Evolutionary conservation across 2,888 invertebrate species (phyloP).

Genomic region (Stenoptilia bipunctidactyla): DNA sequence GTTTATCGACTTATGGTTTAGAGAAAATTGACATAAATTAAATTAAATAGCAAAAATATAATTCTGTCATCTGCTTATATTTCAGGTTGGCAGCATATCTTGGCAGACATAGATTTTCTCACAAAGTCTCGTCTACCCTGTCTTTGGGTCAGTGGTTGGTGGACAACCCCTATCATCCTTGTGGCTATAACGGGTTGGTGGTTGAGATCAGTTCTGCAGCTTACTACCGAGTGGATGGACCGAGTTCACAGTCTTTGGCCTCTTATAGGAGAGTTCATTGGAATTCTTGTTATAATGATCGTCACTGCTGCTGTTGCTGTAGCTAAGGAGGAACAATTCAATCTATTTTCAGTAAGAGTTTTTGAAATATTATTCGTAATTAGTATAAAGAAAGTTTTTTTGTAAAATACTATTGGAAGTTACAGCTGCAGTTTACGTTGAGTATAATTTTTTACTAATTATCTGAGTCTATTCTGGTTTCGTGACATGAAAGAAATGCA

Average conservation of each 20-base stretch:
- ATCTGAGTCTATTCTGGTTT: no score
- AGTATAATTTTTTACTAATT: no score
- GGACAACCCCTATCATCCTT: constrained; percentile 39
- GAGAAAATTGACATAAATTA: no score
- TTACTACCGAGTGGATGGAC: constrained; percentile 22
- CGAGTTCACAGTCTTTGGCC: constrained; percentile 42
- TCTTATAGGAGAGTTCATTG: constrained; percentile 36
- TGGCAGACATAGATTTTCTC: constrained; percentile 52
- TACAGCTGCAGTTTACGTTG: no score
- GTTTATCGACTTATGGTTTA: no score
- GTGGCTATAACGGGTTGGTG: constrained; percentile 54
- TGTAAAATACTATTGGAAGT: no score
- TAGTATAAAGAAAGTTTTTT: no score
- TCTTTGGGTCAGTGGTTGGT: constrained; percentile 49
- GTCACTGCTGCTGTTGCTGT: constrained; percentile 50
- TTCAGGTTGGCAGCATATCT: constrained; percentile 51
- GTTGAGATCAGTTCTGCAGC: constrained; percentile 37
- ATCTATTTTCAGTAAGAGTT: constrained; percentile 50
- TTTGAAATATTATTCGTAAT: no score
- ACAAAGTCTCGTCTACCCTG: constrained; percentile 45
- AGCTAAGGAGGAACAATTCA: constrained; percentile 58
- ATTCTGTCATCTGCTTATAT: no score
- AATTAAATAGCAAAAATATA: no score
- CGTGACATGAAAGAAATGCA: no score
- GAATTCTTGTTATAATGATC: constrained; percentile 42